Percentiles rank a stretch among this genome's conserved stretches.
Evolutionary conservation across 2,797 vertebrate species (phyloP).

Genomic region (Zalophus californianus): DNA sequence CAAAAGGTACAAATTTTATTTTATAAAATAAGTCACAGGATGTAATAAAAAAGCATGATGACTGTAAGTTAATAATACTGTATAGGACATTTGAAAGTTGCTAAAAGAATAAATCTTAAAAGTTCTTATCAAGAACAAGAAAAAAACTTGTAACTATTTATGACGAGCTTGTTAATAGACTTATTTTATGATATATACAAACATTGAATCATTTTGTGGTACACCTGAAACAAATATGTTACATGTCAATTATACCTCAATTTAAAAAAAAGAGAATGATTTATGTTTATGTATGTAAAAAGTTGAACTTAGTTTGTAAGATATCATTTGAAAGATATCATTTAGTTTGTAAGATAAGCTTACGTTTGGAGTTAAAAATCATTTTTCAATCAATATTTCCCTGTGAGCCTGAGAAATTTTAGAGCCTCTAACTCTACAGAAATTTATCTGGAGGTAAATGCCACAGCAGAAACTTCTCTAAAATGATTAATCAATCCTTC

Average conservation of each 20-base stretch:
- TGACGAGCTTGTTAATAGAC: neutral
- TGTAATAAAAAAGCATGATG: neutral
- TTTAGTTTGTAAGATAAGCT: neutral
- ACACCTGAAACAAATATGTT: neutral
- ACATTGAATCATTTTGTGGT: neutral
- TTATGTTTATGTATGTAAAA: neutral
- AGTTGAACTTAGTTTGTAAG: neutral
- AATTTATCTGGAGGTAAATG: neutral
- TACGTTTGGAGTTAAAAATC: neutral
- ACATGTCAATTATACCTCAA: neutral
- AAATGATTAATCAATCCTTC: neutral
- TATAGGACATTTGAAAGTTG: neutral
- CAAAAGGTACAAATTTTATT: neutral
- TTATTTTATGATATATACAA: neutral
- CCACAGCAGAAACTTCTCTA: neutral
- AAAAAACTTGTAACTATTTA: neutral
- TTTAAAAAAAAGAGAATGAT: neutral
- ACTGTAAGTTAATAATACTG: neutral
- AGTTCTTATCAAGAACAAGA: neutral
- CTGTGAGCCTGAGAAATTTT: neutral
- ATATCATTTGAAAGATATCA: neutral
- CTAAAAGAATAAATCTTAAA: neutral
- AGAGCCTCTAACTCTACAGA: neutral
- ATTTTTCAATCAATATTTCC: slow-evolving; percentile 1
- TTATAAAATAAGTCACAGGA: neutral